Evolutionary conservation across 1,140 invertebrate genomes (phyloP).

Genomic region (Chironomus striatipennis): DNA sequence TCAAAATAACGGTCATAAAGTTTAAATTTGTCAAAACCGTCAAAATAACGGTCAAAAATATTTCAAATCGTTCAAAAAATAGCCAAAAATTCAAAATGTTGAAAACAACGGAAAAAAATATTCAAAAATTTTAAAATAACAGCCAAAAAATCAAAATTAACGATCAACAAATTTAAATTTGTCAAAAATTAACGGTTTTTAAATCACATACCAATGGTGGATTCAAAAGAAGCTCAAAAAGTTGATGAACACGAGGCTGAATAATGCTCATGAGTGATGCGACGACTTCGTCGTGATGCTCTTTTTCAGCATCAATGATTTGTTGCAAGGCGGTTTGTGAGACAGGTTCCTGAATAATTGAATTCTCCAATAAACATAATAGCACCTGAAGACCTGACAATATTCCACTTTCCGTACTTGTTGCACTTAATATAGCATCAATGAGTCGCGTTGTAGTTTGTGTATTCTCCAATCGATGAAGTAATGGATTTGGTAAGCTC

Average conservation of each 20-base stretch:
- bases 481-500: constrained; percentile 38
- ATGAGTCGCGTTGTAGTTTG: constrained; percentile 47
- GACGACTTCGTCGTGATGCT: constrained; percentile 47
- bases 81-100: too few species aligned
- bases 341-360: constrained; percentile 34
- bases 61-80: too few species aligned
- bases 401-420: constrained; percentile 63
- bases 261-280: constrained; percentile 52
- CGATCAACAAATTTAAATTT: too few species aligned
- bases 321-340: constrained; percentile 32
- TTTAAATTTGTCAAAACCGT: too few species aligned
- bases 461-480: constrained; percentile 35
- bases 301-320: constrained; percentile 39
- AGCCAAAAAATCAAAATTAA: too few species aligned
- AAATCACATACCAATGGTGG: constrained; percentile 56
- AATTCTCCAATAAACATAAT: constrained; percentile 54
- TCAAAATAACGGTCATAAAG: too few species aligned
- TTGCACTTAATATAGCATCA: constrained; percentile 58
- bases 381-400: constrained; percentile 71
- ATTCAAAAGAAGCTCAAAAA: constrained; percentile 60
- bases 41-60: too few species aligned
- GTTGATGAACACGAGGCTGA: constrained; percentile 56
- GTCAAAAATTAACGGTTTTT: too few species aligned
- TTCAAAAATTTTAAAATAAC: too few species aligned
- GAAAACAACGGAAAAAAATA: too few species aligned